A percentile compares a stretch with the other conserved stretches of the same genome.
phyloP scores from a whole-genome alignment of 2,797 vertebrate genomes.

The Sparidentex hasta region DNA sequence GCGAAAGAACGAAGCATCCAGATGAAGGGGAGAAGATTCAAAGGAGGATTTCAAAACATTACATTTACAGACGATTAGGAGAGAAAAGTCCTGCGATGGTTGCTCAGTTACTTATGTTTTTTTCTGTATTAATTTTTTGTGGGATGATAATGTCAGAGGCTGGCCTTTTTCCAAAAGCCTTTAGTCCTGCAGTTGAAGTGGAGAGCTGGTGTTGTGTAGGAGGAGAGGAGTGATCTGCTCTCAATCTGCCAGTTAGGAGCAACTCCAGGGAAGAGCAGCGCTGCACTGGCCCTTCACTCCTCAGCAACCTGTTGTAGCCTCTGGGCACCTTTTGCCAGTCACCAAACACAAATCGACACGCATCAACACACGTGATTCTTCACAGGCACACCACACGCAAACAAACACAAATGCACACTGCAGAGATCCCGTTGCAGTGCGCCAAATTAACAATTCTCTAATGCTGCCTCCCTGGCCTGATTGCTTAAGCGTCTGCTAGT shows the following conservation, averaged over 20 bases:
- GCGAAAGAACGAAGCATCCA: constrained; percentile 11
- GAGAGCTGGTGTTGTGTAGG: constrained; percentile 65
- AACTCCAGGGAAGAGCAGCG: constrained; percentile 68
- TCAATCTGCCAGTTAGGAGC: constrained; percentile 71
- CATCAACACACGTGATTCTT: constrained; percentile 14
- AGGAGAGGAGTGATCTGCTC: constrained; percentile 68
- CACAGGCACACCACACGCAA: constrained; percentile 8
- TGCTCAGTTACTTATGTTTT: constrained; percentile 33
- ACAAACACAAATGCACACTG: constrained; percentile 26
- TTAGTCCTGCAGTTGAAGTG: constrained; percentile 50
- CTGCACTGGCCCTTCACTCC: constrained; percentile 49
- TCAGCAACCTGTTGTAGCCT: constrained; percentile 80
- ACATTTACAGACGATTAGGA: background rate
- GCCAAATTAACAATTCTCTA: constrained; percentile 66
- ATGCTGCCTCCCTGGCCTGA: constrained; percentile 62
- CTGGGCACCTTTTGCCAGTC: constrained; percentile 57
- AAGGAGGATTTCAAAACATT: constrained; percentile 3
- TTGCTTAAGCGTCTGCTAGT: constrained; percentile 70
- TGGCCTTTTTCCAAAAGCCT: constrained; percentile 59
- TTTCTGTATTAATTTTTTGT: constrained; percentile 30
- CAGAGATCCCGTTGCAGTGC: constrained; percentile 69
- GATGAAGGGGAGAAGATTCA: constrained; percentile 14
- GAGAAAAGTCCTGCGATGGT: constrained; percentile 1
- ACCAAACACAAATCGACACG: constrained; percentile 33
- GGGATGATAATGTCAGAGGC: constrained; percentile 27